Percentiles rank a stretch among this genome's conserved stretches.
Evolutionary conservation across 2,797 vertebrate genomes (phyloP).

Genomic region (Siniperca obscura): DNA sequence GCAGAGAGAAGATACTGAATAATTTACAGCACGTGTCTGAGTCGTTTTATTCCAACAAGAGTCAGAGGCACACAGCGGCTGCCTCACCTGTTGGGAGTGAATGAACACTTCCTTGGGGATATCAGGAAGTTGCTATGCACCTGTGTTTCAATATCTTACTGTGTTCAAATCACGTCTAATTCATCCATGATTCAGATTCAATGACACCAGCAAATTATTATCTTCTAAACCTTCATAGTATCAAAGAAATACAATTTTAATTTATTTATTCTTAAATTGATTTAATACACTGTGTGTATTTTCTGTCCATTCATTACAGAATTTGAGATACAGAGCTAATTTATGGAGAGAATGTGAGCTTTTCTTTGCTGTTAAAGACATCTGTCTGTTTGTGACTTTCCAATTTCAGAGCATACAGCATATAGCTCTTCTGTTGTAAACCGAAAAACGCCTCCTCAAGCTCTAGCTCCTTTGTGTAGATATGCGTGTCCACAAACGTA

Average conservation of each 20-base stretch:
- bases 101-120: conserved; percentile 20
- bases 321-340: background rate
- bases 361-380: background rate
- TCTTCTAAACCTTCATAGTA: background rate
- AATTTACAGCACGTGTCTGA: conserved; percentile 21
- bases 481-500: background rate
- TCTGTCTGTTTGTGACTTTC: conserved; percentile 14
- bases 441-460: conserved; percentile 5
- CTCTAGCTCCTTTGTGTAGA: conserved; percentile 18
- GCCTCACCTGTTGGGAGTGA: conserved; percentile 25
- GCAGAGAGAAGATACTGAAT: conserved; percentile 32
- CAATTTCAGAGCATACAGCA: background rate
- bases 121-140: conserved; percentile 22
- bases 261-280: background rate
- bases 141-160: conserved; percentile 30
- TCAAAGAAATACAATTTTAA: background rate
- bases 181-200: background rate
- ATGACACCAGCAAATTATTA: background rate
- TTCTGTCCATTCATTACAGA: background rate
- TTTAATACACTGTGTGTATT: background rate
- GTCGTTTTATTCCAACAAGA: background rate
- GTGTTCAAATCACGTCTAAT: conserved; percentile 24
- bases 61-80: background rate
- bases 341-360: background rate
- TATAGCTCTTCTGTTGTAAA: conserved; percentile 12